These are phyloP conservation scores for Picathartes gymnocephalus DNA, from an alignment of 2,113 vertebrate species.

Conservation along the genomic window DNA sequence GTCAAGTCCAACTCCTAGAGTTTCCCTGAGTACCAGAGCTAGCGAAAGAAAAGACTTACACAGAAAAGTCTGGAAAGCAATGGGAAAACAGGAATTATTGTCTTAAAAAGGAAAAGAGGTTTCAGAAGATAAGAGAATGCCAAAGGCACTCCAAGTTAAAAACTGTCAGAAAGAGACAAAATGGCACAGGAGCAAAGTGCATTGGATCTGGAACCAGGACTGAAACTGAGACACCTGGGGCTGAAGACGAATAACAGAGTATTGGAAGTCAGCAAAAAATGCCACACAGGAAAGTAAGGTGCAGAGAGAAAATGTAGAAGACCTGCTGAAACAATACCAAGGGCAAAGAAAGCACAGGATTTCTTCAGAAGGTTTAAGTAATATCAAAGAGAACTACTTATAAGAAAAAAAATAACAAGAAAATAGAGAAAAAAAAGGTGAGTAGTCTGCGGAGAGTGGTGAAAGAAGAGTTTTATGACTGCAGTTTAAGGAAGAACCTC, in stretches of 20 bases:
- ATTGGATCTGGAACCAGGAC: background rate
- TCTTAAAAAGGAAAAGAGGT: background rate
- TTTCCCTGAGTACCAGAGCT: background rate
- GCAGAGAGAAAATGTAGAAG: background rate
- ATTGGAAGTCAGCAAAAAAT: background rate
- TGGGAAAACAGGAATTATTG: background rate
- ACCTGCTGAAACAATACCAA: background rate
- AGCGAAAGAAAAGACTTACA: background rate
- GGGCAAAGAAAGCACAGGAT: background rate
- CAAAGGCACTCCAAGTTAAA: background rate
- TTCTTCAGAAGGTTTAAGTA: background rate
- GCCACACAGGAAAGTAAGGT: background rate
- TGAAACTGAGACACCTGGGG: background rate
- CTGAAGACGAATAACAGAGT: background rate
- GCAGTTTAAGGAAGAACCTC: background rate
- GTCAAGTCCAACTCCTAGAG: background rate
- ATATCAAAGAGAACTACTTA: background rate
- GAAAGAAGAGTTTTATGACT: background rate
- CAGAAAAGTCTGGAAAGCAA: background rate
- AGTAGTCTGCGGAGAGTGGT: background rate
- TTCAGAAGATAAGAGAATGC: background rate
- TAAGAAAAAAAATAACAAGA: background rate
- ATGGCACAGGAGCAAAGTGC: background rate
- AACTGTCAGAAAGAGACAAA: background rate
- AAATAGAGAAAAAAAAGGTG: background rate